These are phyloP conservation scores for Rhimphoctona megacephalus DNA, from an alignment of 2,888 invertebrate species.

Conservation along the genomic window DNA sequence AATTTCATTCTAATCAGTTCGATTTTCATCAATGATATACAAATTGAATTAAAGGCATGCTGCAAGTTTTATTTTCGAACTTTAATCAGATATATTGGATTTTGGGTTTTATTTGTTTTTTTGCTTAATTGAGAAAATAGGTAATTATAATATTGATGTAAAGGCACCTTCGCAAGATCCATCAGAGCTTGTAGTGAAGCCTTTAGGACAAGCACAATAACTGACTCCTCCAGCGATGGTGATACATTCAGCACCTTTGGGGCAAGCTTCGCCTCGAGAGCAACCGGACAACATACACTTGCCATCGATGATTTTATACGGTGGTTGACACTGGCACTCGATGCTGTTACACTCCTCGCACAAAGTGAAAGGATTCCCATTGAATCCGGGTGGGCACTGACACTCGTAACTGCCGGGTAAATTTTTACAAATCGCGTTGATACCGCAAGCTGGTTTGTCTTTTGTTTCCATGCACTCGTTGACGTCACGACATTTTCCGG, in stretches of 20 bases:
- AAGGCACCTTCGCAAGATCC: conserved; percentile 90
- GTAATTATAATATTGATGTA: not conserved
- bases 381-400: conserved; percentile 94
- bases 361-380: conserved; percentile 94
- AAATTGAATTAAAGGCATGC: too few relatives aligned
- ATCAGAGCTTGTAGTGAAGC: conserved; percentile 91
- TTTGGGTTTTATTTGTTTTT: not conserved
- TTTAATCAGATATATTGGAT: not conserved
- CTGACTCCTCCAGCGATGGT: conserved; percentile 95
- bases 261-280: conserved; percentile 92
- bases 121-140: not conserved
- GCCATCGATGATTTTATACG: conserved; percentile 93
- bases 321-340: conserved; percentile 94
- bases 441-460: conserved; percentile 93
- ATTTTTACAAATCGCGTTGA: conserved; percentile 96
- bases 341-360: conserved; percentile 94
- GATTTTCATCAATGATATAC: too few relatives aligned
- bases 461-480: conserved; percentile 93
- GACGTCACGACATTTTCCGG: conserved; percentile 92
- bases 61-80: too few relatives aligned
- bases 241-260: conserved; percentile 95
- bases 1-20: too few relatives aligned
- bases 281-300: conserved; percentile 95
- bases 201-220: conserved; percentile 97
- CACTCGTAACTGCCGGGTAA: conserved; percentile 97